A percentile compares a stretch with the other conserved stretches of the same genome.
These are phyloP conservation scores for Pseudocheirus occidentalis DNA, from an alignment of 2,797 vertebrate species.

Conservation along the genomic window DNA sequence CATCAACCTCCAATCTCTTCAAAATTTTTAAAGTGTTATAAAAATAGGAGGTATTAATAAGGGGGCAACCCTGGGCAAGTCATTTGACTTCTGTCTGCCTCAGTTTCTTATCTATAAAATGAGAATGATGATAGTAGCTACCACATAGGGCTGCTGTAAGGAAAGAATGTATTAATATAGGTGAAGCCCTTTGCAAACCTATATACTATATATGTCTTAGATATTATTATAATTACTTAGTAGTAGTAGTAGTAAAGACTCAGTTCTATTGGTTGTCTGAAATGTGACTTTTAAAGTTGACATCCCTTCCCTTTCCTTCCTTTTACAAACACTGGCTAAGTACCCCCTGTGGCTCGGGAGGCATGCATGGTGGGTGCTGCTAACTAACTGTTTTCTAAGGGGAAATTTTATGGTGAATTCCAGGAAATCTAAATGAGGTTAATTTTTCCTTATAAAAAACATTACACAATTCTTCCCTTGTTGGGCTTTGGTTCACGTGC, in stretches of 20 bases:
- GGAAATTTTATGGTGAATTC: neutral
- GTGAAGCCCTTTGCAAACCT: neutral
- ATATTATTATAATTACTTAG: neutral
- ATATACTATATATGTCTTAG: neutral
- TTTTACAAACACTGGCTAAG: neutral
- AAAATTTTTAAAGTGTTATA: neutral
- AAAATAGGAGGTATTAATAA: neutral
- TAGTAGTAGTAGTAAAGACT: neutral
- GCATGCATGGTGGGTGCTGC: neutral
- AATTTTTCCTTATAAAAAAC: conserved; percentile 2
- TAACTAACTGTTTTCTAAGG: neutral
- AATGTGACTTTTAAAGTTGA: neutral
- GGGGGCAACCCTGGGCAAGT: neutral
- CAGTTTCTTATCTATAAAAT: neutral
- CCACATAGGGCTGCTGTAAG: neutral
- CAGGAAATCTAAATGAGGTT: neutral
- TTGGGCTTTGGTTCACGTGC: neutral
- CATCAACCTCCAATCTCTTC: neutral
- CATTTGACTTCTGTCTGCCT: neutral
- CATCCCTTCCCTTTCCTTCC: neutral
- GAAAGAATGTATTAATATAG: neutral
- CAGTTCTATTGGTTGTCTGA: neutral
- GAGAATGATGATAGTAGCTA: neutral
- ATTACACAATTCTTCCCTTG: neutral
- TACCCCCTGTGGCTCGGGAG: neutral